phyloP scores from a whole-genome alignment of 1,140 invertebrate genomes.

The Cylas formicarius region DNA sequence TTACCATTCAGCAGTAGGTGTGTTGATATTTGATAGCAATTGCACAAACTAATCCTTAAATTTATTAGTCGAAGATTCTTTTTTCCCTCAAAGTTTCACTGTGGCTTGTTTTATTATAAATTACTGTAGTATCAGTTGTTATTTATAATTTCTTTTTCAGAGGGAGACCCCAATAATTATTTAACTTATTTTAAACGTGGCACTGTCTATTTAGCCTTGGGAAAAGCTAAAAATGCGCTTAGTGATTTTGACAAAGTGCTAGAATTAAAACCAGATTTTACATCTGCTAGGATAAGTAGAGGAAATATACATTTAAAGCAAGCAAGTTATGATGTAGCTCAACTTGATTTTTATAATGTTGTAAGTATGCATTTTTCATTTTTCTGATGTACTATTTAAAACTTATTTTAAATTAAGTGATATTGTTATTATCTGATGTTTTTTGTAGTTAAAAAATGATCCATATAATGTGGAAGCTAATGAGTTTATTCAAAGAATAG shows the following conservation, averaged over 20 bases:
- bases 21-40: conserved; percentile 40
- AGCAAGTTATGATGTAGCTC: conserved; percentile 74
- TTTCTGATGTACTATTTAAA: conserved; percentile 2
- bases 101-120: no score
- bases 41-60: not conserved
- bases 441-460: conserved; percentile 58
- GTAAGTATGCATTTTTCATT: conserved; percentile 52
- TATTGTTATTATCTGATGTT: conserved; percentile 6
- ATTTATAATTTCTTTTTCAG: conserved; percentile 48
- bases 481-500: conserved; percentile 56
- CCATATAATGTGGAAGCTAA: conserved; percentile 71
- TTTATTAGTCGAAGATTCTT: not conserved
- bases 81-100: conserved; percentile 2
- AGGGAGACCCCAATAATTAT: conserved; percentile 94
- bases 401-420: not conserved
- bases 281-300: conserved; percentile 77
- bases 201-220: conserved; percentile 92
- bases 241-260: conserved; percentile 89
- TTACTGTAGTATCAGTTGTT: no score
- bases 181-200: conserved; percentile 91
- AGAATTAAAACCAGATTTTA: conserved; percentile 92
- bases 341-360: conserved; percentile 74
- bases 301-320: conserved; percentile 85
- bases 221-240: conserved; percentile 91
- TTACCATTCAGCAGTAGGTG: conserved; percentile 96